Evolutionary conservation across 2,797 vertebrate species (phyloP).

Genomic region (Pachyuromys duprasi): DNA sequence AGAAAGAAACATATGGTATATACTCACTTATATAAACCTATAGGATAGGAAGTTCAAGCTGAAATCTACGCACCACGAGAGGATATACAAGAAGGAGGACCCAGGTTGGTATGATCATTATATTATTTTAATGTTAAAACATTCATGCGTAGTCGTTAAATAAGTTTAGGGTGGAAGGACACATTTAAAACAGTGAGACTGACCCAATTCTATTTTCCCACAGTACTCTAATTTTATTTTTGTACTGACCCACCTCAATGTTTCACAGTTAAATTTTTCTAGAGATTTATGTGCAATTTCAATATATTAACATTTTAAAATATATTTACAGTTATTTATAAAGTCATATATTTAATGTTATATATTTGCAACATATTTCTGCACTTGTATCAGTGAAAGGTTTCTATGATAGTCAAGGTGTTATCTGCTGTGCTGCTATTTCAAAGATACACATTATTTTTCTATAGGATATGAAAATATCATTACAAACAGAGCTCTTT

Average conservation of each 20-base stretch:
- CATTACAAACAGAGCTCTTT: not conserved
- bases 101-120: no score
- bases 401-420: not conserved
- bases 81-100: no score
- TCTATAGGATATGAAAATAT: not conserved
- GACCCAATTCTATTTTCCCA: not conserved
- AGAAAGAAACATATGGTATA: no score
- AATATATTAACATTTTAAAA: not conserved
- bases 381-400: not conserved
- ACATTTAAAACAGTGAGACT: not conserved
- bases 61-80: no score
- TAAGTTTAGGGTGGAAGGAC: not conserved
- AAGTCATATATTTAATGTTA: not conserved
- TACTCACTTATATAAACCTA: no score
- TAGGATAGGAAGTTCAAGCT: no score
- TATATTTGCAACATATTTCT: not conserved
- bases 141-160: not conserved
- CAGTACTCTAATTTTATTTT: not conserved
- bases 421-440: not conserved
- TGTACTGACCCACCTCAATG: not conserved
- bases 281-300: not conserved
- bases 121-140: conserved; percentile 48
- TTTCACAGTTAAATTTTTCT: not conserved
- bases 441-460: not conserved
- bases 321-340: not conserved